A percentile compares a stretch with the other conserved stretches of the same genome.
phyloP scores from a whole-genome alignment of 2,888 invertebrate species.

The Tenthredo amoena region DNA sequence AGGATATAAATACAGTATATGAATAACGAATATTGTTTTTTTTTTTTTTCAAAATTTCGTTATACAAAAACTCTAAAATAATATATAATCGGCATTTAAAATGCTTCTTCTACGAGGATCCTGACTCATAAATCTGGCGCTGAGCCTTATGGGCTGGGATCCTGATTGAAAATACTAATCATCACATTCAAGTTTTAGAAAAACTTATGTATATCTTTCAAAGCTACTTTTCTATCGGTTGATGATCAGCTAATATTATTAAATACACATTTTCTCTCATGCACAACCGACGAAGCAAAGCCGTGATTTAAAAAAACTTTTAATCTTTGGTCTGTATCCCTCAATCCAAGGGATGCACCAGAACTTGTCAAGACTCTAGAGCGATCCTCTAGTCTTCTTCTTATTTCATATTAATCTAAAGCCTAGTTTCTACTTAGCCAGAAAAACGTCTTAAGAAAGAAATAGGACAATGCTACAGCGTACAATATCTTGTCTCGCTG shows the following conservation, averaged over 20 bases:
- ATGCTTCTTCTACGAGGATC: not conserved
- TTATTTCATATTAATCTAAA: not conserved
- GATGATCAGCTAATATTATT: not conserved
- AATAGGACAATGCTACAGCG: slow-evolving; percentile 91
- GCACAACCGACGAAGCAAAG: not conserved
- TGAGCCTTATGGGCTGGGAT: no score
- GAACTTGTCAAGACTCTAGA: slow-evolving; percentile 33
- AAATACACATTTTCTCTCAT: not conserved
- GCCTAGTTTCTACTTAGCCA: slow-evolving; percentile 86
- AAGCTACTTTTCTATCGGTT: not conserved
- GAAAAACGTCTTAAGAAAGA: slow-evolving; percentile 90
- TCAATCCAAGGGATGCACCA: slow-evolving; percentile 19
- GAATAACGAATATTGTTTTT: not conserved
- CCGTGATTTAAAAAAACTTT: not conserved
- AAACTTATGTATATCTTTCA: not conserved
- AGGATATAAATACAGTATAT: slow-evolving; percentile 23
- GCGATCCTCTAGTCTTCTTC: not conserved
- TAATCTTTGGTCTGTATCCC: slow-evolving; percentile 43
- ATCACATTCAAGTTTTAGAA: not conserved
- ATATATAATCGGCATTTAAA: not conserved
- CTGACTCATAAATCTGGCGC: no score
- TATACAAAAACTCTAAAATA: not conserved
- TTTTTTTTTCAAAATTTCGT: not conserved
- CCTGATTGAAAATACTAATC: not conserved
- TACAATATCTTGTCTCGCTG: slow-evolving; percentile 93